Percentiles rank a stretch among this genome's conserved stretches.
phyloP scores from a whole-genome alignment of 2,888 invertebrate genomes.

The Resseliella maxima region DNA sequence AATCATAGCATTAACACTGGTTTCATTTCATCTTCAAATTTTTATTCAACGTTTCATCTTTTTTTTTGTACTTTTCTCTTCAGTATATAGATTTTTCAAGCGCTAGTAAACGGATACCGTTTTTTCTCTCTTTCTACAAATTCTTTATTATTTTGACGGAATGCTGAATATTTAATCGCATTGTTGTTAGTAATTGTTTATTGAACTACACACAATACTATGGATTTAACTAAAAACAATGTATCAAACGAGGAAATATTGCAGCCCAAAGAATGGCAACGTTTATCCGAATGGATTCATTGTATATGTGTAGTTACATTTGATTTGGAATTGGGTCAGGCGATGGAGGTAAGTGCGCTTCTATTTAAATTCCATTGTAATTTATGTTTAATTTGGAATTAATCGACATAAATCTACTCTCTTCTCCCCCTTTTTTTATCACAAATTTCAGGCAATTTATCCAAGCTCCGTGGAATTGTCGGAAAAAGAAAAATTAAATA shows the following conservation, averaged over 20 bases:
- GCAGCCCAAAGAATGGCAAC: slow-evolving; percentile 71
- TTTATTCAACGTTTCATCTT: no score
- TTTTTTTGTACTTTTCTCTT: no score
- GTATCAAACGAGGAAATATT: neutral
- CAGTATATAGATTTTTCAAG: no score
- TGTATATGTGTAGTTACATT: slow-evolving; percentile 98
- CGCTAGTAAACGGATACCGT: no score
- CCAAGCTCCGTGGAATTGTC: slow-evolving; percentile 81
- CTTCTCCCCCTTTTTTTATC: neutral
- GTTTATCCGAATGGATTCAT: slow-evolving; percentile 93
- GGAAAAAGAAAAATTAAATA: slow-evolving; percentile 90
- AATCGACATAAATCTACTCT: neutral
- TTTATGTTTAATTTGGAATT: neutral
- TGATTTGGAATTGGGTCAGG: slow-evolving; percentile 97
- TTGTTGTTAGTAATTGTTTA: neutral
- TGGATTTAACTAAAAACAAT: slow-evolving; percentile 51
- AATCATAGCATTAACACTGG: neutral
- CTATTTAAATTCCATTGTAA: neutral
- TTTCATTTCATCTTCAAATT: neutral
- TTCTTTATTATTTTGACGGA: neutral
- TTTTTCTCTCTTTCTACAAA: neutral
- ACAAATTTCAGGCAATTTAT: slow-evolving; percentile 76
- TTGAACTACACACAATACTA: neutral
- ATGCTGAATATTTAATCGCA: slow-evolving; percentile 3
- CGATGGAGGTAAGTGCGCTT: slow-evolving; percentile 80